Evolutionary conservation across 2,797 vertebrate species (phyloP).

Genomic region (Acestrorhynchus altus): DNA sequence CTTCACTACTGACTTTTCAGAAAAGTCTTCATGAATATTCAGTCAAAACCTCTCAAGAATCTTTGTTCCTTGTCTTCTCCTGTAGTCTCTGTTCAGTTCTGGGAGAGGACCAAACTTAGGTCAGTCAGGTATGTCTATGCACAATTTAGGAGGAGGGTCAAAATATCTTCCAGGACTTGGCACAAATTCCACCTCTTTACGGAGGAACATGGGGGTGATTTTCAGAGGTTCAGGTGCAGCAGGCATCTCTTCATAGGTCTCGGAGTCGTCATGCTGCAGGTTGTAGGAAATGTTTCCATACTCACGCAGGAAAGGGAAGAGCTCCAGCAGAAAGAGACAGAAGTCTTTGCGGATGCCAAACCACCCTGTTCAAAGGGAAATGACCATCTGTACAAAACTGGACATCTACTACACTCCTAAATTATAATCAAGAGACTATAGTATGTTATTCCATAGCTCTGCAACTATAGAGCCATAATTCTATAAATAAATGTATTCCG

Average conservation of each 20-base stretch:
- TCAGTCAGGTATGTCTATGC: constrained; percentile 96
- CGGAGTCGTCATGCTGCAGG: constrained; percentile 93
- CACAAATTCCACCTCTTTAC: constrained; percentile 95
- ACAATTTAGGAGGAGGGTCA: constrained; percentile 92
- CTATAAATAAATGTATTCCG: background rate
- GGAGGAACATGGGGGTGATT: constrained; percentile 95
- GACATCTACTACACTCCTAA: background rate
- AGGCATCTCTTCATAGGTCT: constrained; percentile 86
- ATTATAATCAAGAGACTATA: background rate
- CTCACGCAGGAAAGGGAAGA: constrained; percentile 94
- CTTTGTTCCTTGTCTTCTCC: background rate
- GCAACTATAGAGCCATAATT: background rate
- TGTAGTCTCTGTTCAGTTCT: constrained; percentile 14
- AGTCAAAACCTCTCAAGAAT: too few species aligned
- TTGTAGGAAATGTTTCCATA: constrained; percentile 98
- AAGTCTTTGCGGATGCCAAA: constrained; percentile 99
- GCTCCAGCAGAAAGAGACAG: constrained; percentile 96
- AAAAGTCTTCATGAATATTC: too few species aligned
- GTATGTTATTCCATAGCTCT: background rate
- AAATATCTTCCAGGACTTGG: constrained; percentile 96
- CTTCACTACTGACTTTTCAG: background rate
- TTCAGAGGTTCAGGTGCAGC: constrained; percentile 89
- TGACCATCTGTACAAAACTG: background rate
- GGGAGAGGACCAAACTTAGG: background rate
- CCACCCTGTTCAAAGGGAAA: constrained; percentile 84